Base-by-base conservation (phyloP, 2,113 vertebrate species). In the Brachirus orientalis region DNA sequence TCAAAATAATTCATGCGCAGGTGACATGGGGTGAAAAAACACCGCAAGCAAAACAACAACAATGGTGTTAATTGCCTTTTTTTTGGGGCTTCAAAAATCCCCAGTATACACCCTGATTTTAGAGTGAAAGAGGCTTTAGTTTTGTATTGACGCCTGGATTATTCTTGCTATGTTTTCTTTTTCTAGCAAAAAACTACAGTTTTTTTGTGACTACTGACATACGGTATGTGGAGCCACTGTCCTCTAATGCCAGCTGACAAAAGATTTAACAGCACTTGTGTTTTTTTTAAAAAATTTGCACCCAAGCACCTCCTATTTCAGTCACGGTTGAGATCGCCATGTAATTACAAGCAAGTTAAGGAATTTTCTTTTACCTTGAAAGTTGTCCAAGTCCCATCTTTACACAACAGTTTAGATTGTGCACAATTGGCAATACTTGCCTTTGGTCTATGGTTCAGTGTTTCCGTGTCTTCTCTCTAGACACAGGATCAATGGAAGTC, bases 401-500 rank as follows among this genome's bases (percentile, higher is more conserved):
- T 4, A 40, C 28, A 28, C 10, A 8, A 13, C 41, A 14, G 10
- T 43, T 43, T 5, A 33, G 2, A 10, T 18, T 73, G 1, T 6
- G 56, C 41, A 17, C 60, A 17, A 37, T 36, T 36, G 67, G 44
- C 60, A 46, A 17, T 36, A 40, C 38, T 35, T 33, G 19, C 63
- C 55, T 10, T 18, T 1, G 36, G 20, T 57, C n/a, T 33, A 33
- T 14, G 59, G 75, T 76, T 73, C 61, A 16, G 43, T 53, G 40
- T 74, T 64, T 77, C 63, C 63, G 38, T 3, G 0, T 41, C 64
- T 56, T 51, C 36, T 64, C 36, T 71, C 45, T 59, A 52, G 55
- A 79, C 40, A 38, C 46, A 43, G 72, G 17, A 79, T 77, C 61
- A 43, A 56, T 71, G 44, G 37, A 77, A 71, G 50, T 41, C 0